Percentiles rank a stretch among this genome's conserved stretches.
These are phyloP conservation scores for Uloborus diversus DNA, from an alignment of 1,140 invertebrate species.

Conservation along the genomic window DNA sequence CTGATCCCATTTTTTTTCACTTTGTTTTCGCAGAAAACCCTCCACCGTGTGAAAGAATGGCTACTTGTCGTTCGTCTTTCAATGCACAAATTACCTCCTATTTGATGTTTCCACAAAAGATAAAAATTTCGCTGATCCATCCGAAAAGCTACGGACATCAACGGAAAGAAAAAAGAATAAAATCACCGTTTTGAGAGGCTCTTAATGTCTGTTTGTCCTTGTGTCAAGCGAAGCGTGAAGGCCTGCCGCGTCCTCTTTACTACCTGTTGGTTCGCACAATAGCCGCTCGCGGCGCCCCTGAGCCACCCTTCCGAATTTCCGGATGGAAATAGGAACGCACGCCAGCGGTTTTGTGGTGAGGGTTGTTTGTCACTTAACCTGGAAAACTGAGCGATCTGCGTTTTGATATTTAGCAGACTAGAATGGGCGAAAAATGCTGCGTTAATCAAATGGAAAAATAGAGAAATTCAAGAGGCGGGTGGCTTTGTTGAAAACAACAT, in stretches of 20 bases:
- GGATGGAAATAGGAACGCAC: background rate
- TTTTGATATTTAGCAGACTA: background rate
- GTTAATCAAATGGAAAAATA: background rate
- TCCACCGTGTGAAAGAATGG: too few species aligned
- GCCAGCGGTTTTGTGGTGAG: background rate
- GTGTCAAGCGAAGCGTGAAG: slow-evolving; percentile 6
- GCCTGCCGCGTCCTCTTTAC: background rate
- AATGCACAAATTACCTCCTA: too few species aligned
- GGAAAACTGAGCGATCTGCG: background rate
- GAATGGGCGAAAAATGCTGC: background rate
- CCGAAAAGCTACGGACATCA: background rate
- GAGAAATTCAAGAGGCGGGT: too few species aligned
- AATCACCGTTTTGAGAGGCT: background rate
- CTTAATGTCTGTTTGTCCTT: slow-evolving; percentile 30
- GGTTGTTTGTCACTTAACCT: background rate
- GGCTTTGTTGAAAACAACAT: too few species aligned
- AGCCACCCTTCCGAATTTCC: background rate
- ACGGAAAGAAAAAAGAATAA: background rate
- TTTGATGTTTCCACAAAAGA: too few species aligned
- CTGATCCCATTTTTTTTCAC: too few species aligned
- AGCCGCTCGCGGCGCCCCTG: background rate
- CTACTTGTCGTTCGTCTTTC: too few species aligned
- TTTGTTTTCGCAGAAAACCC: too few species aligned
- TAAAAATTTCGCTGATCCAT: too few species aligned
- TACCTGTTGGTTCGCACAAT: background rate